Base-by-base conservation (phyloP, 1,140 invertebrate genomes). In the Bombus cullumanus region DNA sequence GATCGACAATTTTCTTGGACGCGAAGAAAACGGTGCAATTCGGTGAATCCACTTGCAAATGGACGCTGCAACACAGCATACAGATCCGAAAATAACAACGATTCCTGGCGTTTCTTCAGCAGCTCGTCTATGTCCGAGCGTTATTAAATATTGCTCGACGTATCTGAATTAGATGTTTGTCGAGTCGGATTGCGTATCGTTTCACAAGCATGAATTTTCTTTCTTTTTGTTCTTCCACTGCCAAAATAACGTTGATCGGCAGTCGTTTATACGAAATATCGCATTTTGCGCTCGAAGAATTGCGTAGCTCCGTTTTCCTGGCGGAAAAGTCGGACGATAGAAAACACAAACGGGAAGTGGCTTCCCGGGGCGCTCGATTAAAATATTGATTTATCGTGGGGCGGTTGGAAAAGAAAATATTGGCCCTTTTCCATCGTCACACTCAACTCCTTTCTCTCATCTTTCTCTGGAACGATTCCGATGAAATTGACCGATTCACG, bases 71-170 rank as follows among this genome's bases (percentile, higher is more conserved):
- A 80, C 80, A 68, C 73, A 77, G 76, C 77, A 68, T 79, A 84
- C 64, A 25, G 34, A 72, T 85, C 83, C 68, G 68, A 85, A 85
- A 85, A 85, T 85, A 85, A 80, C 76, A 39, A 31, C 37, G 31
- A n/a, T 80, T 85, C 57, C 77, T 85, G 83, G 83, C 83, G 66
- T 34, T 41, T 59, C 66, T 85, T 85, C 83, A 85, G 76, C 68
- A 68, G 34, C 47, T 72, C 66, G 59, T 80, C 34, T 39, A 66
- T 72, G 68, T 72, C 53, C 73, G 81, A 25, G 6, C 75, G 66
- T 85, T 80, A 85, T 85, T 85, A 85, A 85, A 85, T 80, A 85
- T 85, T 62, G n/a, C 76, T 15, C 39, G 25, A 47, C 39, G 76
- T 71, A 37, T 84, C 53, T 6, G 76, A 85, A 72, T 80, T n/a